These are phyloP conservation scores for Pseudopleuronectes americanus DNA, from an alignment of 2,797 vertebrate species.

Conservation along the genomic window DNA sequence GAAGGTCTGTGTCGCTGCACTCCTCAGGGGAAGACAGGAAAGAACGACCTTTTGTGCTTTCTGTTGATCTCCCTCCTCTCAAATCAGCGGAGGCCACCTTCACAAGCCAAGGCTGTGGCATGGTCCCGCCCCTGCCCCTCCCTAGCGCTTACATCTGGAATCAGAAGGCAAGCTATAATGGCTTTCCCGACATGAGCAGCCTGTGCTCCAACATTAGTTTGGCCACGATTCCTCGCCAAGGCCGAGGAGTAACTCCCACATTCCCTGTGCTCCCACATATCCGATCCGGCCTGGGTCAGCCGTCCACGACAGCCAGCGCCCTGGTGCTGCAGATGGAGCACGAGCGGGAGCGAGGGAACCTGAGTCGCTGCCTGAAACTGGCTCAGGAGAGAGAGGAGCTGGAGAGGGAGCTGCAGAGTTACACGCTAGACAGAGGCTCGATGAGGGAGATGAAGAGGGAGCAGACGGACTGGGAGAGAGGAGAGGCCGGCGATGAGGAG, in stretches of 20 bases:
- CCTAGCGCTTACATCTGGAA: constrained; percentile 27
- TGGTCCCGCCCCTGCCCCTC: constrained; percentile 39
- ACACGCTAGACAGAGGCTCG: constrained; percentile 59
- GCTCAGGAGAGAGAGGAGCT: constrained; percentile 83
- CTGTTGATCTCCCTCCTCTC: constrained; percentile 78
- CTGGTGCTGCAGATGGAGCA: constrained; percentile 88
- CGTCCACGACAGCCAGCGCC: constrained; percentile 69
- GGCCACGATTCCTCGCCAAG: constrained; percentile 25
- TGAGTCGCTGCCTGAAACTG: constrained; percentile 81
- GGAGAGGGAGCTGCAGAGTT: constrained; percentile 79
- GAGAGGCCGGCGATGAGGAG: constrained; percentile 15
- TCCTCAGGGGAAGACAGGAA: constrained; percentile 67
- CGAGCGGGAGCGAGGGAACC: constrained; percentile 83
- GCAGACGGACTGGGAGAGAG: constrained; percentile 12
- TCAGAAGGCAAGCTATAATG: constrained; percentile 36
- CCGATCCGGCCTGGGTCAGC: constrained; percentile 42
- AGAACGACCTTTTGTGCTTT: constrained; percentile 80
- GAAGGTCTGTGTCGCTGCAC: constrained; percentile 73
- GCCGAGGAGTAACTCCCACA: constrained; percentile 28
- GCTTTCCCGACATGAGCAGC: constrained; percentile 64
- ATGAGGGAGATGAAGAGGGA: constrained; percentile 26
- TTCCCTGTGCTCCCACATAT: constrained; percentile 76
- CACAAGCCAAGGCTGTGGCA: constrained; percentile 24
- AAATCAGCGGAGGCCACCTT: constrained; percentile 16
- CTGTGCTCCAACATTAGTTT: constrained; percentile 68